Percentiles rank a stretch among this genome's conserved stretches.
Conservation (phyloP, 2,888 invertebrate species). For the Microctonus aethiopoides region DNA sequence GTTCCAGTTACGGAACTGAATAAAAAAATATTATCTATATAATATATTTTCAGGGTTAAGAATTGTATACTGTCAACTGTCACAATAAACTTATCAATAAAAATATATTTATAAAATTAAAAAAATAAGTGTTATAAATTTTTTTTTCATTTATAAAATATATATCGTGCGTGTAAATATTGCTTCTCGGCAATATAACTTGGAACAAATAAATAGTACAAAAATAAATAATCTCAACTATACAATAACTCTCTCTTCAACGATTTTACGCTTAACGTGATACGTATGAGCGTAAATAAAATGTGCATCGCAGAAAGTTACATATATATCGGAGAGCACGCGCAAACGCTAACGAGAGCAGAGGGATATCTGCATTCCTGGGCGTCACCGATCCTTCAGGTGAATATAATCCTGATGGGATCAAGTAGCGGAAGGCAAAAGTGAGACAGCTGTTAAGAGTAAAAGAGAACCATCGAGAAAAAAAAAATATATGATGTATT, state of each 20-base stretch:
- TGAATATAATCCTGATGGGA: conserved; percentile 16
- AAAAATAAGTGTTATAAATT: not conserved
- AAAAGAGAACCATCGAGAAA: not conserved
- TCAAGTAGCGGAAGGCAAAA: not conserved
- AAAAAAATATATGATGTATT: not conserved
- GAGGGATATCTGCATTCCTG: conserved; percentile 29
- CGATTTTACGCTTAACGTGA: conserved; percentile 38
- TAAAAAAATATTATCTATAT: not conserved
- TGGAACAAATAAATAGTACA: not conserved
- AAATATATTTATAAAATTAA: not conserved
- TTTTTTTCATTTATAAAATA: not conserved
- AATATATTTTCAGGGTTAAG: conserved; percentile 30
- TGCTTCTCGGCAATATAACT: not conserved
- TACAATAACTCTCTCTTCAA: conserved; percentile 36
- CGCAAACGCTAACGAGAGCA: conserved; percentile 32
- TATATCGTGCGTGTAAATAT: conserved; percentile 1
- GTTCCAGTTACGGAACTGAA: conserved; percentile 28
- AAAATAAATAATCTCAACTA: conserved; percentile 25
- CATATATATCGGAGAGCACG: conserved; percentile 11
- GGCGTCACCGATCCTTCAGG: conserved; percentile 26
- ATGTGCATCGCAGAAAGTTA: not conserved
- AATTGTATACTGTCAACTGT: conserved; percentile 8
- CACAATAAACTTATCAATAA: too few relatives aligned
- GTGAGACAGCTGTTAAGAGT: not conserved
- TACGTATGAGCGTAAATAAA: conserved; percentile 2